These are phyloP conservation scores for Agrenia bidenticulata DNA, from an alignment of 2,888 invertebrate genomes.

Conservation along the genomic window DNA sequence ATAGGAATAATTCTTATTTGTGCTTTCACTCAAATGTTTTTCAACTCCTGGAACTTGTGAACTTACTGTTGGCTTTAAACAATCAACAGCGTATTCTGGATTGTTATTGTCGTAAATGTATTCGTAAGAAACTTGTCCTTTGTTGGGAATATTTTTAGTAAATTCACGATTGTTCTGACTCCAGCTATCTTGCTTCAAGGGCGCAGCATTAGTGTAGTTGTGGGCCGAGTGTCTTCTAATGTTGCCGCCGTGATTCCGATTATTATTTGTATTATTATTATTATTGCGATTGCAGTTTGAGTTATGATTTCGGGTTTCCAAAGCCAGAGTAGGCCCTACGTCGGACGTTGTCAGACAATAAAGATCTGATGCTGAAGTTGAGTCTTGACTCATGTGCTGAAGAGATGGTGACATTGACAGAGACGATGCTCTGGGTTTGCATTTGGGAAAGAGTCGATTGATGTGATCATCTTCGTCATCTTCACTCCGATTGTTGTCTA, in stretches of 20 bases:
- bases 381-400: conserved; percentile 26
- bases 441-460: conserved; percentile 82
- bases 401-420: conserved; percentile 45
- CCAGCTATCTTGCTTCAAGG: not conserved
- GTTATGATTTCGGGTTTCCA: not conserved
- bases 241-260: not conserved
- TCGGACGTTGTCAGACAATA: conserved; percentile 16
- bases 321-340: too few relatives aligned
- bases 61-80: conserved; percentile 1
- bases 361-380: conserved; percentile 14
- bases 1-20: not conserved
- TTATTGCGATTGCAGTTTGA: not conserved
- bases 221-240: not conserved
- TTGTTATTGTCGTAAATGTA: not conserved
- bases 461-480: conserved; percentile 66
- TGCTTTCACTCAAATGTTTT: not conserved
- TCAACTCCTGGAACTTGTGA: not conserved
- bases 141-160: not conserved
- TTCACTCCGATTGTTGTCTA: conserved; percentile 57
- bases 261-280: not conserved
- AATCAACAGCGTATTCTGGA: not conserved
- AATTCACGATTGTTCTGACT: conserved; percentile 3
- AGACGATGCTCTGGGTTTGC: conserved; percentile 65
- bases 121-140: not conserved
- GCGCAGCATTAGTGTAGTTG: not conserved